These are phyloP conservation scores for Momotus momota DNA, from an alignment of 2,797 vertebrate species.

Conservation along the genomic window DNA sequence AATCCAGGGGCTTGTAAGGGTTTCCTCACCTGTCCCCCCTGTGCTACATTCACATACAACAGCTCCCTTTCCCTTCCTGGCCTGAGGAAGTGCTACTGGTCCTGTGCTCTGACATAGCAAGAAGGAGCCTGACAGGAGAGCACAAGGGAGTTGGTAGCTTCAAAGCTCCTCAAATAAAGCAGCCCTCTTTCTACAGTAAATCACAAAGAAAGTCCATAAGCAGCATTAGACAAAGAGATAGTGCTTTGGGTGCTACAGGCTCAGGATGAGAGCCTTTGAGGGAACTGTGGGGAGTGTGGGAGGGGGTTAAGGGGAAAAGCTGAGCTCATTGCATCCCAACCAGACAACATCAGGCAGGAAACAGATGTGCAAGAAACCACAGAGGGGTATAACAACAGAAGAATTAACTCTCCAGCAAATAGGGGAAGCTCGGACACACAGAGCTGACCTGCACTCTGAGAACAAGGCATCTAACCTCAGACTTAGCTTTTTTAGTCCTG, in stretches of 20 bases:
- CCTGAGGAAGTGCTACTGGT: neutral
- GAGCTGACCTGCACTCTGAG: neutral
- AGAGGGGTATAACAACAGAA: slow-evolving; percentile 64
- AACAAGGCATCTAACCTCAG: neutral
- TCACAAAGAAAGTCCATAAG: slow-evolving; percentile 15
- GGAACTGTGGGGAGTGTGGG: slow-evolving; percentile 66
- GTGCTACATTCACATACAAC: neutral
- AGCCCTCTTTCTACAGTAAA: slow-evolving; percentile 35
- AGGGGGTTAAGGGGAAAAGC: slow-evolving; percentile 74
- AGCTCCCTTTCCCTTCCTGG: neutral
- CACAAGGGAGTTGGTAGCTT: neutral
- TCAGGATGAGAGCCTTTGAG: slow-evolving; percentile 63
- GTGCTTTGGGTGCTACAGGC: slow-evolving; percentile 16
- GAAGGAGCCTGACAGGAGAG: neutral
- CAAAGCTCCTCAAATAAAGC: slow-evolving; percentile 10
- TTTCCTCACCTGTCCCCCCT: neutral
- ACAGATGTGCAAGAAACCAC: slow-evolving; percentile 80
- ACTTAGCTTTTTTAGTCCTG: neutral
- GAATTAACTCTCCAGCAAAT: neutral
- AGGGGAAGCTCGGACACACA: neutral
- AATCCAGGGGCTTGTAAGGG: neutral
- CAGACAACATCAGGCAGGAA: slow-evolving; percentile 77
- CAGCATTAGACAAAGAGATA: neutral
- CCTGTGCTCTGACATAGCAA: neutral
- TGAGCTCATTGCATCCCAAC: slow-evolving; percentile 80